Base-by-base conservation (phyloP, 2,888 invertebrate species). In the Pyrrhia umbra region DNA sequence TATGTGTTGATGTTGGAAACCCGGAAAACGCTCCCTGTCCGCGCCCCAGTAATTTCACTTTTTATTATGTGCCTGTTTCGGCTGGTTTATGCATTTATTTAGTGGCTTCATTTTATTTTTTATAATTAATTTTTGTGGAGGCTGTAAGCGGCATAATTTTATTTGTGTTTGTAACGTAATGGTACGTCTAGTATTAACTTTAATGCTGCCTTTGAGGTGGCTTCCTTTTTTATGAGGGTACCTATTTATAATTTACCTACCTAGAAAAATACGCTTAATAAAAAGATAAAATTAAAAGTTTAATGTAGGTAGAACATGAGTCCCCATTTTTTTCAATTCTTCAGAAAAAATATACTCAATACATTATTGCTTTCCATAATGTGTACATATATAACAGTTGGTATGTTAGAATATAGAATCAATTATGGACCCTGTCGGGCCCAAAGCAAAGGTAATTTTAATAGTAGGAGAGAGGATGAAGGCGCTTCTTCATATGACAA, bases 1-100 rank as follows among this genome's bases (percentile, higher is more conserved):
- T 93, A 93, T 94, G 94, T 93, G 93, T 90, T 90, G 91, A 90
- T 89, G 90, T 87, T 89, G 88, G 90, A 86, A 85, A 84, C 87
- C 90, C 92, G 91, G 92, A 90, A 92, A 94, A 91, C 85, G 87
- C 80, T 85, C 85, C 84, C 88, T 85, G 86, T 89, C 87, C 87
- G 86, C 88, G 85, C 89, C 88, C 86, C 83, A 88, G 85, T 90
- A 88, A 92, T 92, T 91, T 86, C 81, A 86, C 83, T 90, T 92
- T 90, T 91, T 91, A 91, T 89, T 86, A 83, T 85, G 80, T 82
- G 75, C 82, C 84, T 82, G 72, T 84, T 84, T 84, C 74, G 79
- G 80, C 68, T 63, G 76, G 75, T 81, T 83, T 81, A 79, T 79
- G 78, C 79, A 82, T 83, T 80, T 83, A 83, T 84, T 79, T 76